Base-by-base conservation (phyloP, 1,140 invertebrate species). In the Eulimnadia texana region DNA sequence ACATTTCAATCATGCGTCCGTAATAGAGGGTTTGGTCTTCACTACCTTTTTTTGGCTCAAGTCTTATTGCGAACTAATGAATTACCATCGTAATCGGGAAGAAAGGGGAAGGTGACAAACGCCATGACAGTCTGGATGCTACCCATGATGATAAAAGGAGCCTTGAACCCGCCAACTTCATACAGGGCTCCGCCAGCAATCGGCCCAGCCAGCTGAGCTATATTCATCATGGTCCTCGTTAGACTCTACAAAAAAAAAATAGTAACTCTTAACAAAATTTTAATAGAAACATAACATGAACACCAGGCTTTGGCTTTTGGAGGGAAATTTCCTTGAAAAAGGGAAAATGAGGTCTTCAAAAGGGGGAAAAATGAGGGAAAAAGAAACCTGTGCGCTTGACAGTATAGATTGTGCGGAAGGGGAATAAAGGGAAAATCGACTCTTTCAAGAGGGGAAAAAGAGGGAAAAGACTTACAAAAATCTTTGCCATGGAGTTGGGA, bases 381-480 rank as follows among this genome's bases (percentile, higher is more conserved):
- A n/a, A n/a, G n/a, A n/a, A n/a, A n/a, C n/a, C n/a, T n/a, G n/a
- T n/a, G n/a, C n/a, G n/a, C n/a, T n/a, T n/a, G n/a, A n/a, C n/a
- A n/a, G n/a, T n/a, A n/a, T n/a, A n/a, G n/a, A n/a, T n/a, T n/a
- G n/a, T n/a, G n/a, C n/a, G n/a, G 11, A 49, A 11, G 47, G 11
- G 11, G 19, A 13, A 13, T 49, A 11, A 49, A 13, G 19, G 47
- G 47, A 49, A 49, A 49, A 49, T 49, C n/a, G 47, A 49, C n/a
- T n/a, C 11, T 49, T 49, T 13, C 47, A 11, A n/a, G n/a, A n/a
- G n/a, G n/a, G n/a, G n/a, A n/a, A n/a, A n/a, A n/a, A n/a, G n/a
- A n/a, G n/a, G n/a, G n/a, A n/a, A n/a, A n/a, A n/a, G 6, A 66
- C 68, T 69, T 65, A 70, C 68, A 64, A 71, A 70, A 27, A 70